These are phyloP conservation scores for Drosophila prosaltans DNA, from an alignment of 1,140 invertebrate species.

Conservation along the genomic window DNA sequence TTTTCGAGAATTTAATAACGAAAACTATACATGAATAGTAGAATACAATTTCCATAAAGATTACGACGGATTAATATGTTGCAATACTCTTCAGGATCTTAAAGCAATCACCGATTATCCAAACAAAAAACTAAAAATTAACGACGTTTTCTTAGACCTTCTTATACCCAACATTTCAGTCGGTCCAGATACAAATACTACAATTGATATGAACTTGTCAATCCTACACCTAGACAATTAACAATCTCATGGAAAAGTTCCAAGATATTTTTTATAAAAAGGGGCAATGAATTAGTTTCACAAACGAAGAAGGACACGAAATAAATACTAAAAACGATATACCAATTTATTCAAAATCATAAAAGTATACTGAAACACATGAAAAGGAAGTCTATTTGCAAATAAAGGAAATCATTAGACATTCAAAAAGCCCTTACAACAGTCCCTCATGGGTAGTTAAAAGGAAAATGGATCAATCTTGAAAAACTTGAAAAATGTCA, in stretches of 20 bases:
- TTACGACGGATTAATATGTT: neutral
- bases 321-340: constrained; percentile 26
- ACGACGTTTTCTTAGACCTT: too few relatives aligned
- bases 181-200: too few relatives aligned
- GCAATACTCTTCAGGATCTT: too few relatives aligned
- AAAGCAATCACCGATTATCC: too few relatives aligned
- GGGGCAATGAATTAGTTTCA: constrained; percentile 53
- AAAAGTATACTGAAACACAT: constrained; percentile 62
- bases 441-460: constrained; percentile 50
- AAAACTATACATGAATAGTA: too few relatives aligned
- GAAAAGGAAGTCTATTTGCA: constrained; percentile 48
- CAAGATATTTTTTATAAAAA: constrained; percentile 29
- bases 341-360: constrained; percentile 56
- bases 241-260: constrained; percentile 11
- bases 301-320: constrained; percentile 40
- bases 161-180: too few relatives aligned
- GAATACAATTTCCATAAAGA: neutral
- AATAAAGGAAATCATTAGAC: constrained; percentile 40
- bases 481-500: constrained; percentile 29
- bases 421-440: constrained; percentile 40
- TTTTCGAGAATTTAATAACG: too few relatives aligned
- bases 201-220: too few relatives aligned
- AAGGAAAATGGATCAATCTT: constrained; percentile 27
- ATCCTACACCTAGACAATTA: too few relatives aligned
- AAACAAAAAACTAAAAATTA: too few relatives aligned